Evolutionary conservation across 2,797 vertebrate species (phyloP).

Genomic region (Gymnodraco acuticeps): DNA sequence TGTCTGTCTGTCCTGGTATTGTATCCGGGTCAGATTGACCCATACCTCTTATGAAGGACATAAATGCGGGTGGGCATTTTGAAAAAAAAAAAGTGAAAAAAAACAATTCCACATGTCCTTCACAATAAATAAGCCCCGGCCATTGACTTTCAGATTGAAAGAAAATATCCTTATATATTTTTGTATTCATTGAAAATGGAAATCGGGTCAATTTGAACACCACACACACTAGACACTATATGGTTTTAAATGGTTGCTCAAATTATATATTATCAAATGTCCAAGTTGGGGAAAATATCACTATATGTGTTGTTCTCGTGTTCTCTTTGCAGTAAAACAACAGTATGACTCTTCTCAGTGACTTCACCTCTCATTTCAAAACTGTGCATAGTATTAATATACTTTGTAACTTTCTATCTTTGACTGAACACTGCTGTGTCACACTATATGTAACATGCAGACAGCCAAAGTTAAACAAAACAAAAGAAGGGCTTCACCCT

Average conservation of each 20-base stretch:
- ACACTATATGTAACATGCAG: background rate
- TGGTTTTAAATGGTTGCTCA: background rate
- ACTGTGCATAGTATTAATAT: background rate
- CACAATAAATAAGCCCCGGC: no score
- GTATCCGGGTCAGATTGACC: no score
- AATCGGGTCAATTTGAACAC: no score
- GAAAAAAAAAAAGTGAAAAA: no score
- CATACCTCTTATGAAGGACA: no score
- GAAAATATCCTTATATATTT: no score
- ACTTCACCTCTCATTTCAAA: background rate
- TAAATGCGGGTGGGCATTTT: no score
- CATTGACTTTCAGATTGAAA: no score
- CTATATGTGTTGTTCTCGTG: background rate
- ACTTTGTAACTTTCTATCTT: background rate
- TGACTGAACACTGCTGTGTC: background rate
- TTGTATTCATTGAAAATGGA: no score
- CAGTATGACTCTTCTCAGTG: background rate
- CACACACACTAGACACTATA: background rate
- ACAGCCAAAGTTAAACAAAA: background rate
- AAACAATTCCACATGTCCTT: no score
- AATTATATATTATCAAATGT: background rate
- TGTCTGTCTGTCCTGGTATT: no score
- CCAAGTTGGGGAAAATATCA: background rate
- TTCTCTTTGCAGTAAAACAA: background rate
- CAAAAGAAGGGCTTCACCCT: background rate